Percentiles rank a stretch among this genome's conserved stretches.
Conservation (phyloP, 2,797 vertebrate species). For the Leuciscus waleckii region DNA sequence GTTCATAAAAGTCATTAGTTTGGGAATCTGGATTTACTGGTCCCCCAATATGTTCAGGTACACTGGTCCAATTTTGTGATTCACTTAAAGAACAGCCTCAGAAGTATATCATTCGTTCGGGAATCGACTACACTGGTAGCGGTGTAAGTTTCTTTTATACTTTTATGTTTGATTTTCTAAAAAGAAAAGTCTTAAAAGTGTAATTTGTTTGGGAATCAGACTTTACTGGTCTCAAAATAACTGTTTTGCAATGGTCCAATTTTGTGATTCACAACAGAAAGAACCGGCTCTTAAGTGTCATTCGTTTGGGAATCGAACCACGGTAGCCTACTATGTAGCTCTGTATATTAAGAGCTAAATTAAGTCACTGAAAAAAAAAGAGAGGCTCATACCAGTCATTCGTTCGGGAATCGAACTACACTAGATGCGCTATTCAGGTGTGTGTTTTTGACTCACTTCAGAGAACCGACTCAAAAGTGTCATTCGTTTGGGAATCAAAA, state of each 20-base stretch:
- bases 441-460: background rate
- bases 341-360: background rate
- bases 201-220: background rate
- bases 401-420: background rate
- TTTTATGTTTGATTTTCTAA: background rate
- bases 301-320: background rate
- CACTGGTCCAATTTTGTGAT: background rate
- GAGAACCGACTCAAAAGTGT: background rate
- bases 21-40: background rate
- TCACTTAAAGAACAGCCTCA: background rate
- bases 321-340: too few species aligned
- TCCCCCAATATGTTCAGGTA: background rate
- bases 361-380: background rate
- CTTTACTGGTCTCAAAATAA: background rate
- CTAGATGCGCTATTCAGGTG: background rate
- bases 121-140: background rate
- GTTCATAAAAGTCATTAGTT: background rate
- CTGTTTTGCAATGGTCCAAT: background rate
- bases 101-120: background rate
- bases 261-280: background rate
- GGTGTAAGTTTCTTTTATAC: too few species aligned
- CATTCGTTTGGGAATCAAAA: background rate
- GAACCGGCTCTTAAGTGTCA: background rate
- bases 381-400: background rate
- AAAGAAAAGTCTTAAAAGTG: background rate